Conservation (phyloP, 2,888 invertebrate species). For the Chaetoderma sp. region DNA sequence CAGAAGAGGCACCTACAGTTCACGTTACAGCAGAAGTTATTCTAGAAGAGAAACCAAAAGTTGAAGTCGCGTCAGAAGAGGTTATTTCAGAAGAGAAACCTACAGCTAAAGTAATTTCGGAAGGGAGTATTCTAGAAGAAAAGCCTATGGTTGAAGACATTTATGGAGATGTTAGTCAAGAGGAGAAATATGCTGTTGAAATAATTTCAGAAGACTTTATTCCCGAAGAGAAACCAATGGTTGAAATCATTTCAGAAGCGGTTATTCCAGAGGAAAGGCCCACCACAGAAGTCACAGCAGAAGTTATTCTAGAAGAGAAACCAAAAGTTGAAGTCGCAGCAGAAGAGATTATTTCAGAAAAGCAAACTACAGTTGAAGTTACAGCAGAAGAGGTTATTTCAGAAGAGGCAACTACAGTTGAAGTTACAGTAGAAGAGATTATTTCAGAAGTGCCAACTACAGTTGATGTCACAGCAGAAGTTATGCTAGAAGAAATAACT, state of each 20-base stretch:
- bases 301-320: constrained; percentile 10
- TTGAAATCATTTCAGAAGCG: background rate
- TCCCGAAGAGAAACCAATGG: background rate
- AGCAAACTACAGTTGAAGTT: constrained; percentile 24
- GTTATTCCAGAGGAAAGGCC: background rate
- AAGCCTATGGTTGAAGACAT: constrained; percentile 6
- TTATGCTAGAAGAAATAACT: background rate
- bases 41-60: constrained; percentile 5
- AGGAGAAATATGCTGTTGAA: background rate
- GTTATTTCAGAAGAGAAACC: constrained; percentile 6
- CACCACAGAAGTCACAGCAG: too few relatives aligned
- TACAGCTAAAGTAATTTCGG: background rate
- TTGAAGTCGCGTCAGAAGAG: constrained; percentile 17
- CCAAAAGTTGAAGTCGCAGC: too few relatives aligned
- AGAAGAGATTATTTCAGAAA: background rate
- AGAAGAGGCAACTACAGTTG: constrained; percentile 12
- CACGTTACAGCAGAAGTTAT: constrained; percentile 19
- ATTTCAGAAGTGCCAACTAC: background rate
- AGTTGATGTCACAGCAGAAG: constrained; percentile 7
- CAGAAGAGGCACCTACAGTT: constrained; percentile 12
- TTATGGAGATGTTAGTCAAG: background rate
- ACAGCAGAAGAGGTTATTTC: background rate
- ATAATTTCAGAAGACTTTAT: constrained; percentile 5
- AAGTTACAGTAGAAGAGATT: constrained; percentile 19
- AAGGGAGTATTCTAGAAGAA: background rate